A percentile compares a stretch with the other conserved stretches of the same genome.
phyloP scores from a whole-genome alignment of 2,113 vertebrate species.

The Protobothrops mucrosquamatus region DNA sequence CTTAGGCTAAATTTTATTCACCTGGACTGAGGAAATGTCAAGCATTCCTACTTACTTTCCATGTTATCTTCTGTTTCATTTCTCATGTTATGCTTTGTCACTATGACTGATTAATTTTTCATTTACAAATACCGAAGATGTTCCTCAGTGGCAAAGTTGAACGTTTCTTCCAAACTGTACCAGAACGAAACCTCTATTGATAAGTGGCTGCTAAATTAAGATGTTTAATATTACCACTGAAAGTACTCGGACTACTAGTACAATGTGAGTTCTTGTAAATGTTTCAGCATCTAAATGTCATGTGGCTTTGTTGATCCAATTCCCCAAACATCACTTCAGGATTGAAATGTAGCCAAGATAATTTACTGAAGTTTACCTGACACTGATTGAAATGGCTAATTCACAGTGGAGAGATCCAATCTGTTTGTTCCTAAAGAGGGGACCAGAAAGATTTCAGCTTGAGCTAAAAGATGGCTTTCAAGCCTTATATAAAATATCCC shows the following conservation, averaged over 20 bases:
- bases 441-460: neutral
- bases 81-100: neutral
- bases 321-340: neutral
- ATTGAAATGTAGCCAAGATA: neutral
- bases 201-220: constrained; percentile 20
- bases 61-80: neutral
- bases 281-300: constrained; percentile 24
- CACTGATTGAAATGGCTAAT: neutral
- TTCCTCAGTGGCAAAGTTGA: neutral
- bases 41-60: neutral
- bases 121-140: neutral
- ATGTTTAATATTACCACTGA: constrained; percentile 26
- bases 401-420: neutral
- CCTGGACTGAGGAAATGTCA: neutral
- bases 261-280: constrained; percentile 10
- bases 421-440: neutral
- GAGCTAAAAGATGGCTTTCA: neutral
- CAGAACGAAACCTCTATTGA: neutral
- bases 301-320: constrained; percentile 1
- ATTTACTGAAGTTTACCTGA: constrained; percentile 1
- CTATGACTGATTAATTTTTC: neutral
- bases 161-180: neutral
- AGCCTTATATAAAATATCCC: neutral
- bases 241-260: neutral
- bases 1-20: neutral